Evolutionary conservation across 2,113 vertebrate genomes (phyloP).

Genomic region (Cyanocitta stelleri): DNA sequence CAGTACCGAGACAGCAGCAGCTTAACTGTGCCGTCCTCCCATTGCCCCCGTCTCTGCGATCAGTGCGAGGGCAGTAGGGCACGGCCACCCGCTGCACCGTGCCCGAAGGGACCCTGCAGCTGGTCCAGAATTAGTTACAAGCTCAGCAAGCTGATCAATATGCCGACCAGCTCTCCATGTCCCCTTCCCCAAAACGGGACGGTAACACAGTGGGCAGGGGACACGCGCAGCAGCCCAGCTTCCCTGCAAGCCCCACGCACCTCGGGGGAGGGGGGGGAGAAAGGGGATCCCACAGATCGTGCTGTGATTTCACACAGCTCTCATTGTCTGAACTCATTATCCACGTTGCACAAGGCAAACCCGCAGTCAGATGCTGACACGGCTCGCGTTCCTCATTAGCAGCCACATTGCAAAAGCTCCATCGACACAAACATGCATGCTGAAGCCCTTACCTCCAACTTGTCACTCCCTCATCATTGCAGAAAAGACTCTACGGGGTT

Average conservation of each 20-base stretch:
- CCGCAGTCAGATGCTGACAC: conserved; percentile 56
- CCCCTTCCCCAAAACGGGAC: background rate
- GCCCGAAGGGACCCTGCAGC: background rate
- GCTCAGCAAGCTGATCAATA: background rate
- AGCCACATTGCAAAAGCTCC: conserved; percentile 40
- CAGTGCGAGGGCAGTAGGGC: background rate
- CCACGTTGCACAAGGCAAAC: conserved; percentile 40
- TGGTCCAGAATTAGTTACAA: background rate
- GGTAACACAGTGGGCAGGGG: background rate
- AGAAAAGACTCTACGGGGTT: conserved; percentile 12
- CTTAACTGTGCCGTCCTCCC: background rate
- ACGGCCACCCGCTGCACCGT: background rate
- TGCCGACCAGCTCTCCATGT: accelerated
- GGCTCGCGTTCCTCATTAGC: conserved; percentile 38
- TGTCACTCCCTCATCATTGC: conserved; percentile 52
- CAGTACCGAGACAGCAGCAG: background rate
- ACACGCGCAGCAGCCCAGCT: background rate
- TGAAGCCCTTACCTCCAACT: conserved; percentile 58
- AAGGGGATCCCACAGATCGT: background rate
- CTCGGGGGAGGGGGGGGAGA: background rate
- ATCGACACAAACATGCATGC: conserved; percentile 39
- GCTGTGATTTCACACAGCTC: conserved; percentile 14
- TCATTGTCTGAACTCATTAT: conserved; percentile 47
- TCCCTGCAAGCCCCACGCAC: background rate
- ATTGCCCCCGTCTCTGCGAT: background rate